A percentile compares a stretch with the other conserved stretches of the same genome.
Evolutionary conservation across 2,797 vertebrate genomes (phyloP).

Genomic region (Pogoniulus pusillus): DNA sequence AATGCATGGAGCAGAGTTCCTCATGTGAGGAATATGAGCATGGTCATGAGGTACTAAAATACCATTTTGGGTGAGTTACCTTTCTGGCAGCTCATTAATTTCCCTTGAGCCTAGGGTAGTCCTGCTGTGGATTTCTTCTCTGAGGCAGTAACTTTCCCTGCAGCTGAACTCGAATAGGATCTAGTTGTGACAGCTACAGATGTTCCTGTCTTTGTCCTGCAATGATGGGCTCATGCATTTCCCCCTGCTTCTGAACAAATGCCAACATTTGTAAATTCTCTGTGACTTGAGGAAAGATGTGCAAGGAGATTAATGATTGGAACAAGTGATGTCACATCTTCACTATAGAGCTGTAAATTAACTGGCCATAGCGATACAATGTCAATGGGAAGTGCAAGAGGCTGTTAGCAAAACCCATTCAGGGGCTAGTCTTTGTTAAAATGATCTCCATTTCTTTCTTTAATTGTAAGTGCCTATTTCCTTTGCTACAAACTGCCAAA

Average conservation of each 20-base stretch:
- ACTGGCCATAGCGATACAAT: not conserved
- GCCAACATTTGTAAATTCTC: constrained; percentile 13
- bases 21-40: not conserved
- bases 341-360: not conserved
- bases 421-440: not conserved
- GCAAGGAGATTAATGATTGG: not conserved
- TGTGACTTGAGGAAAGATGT: constrained; percentile 1
- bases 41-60: not conserved
- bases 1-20: not conserved
- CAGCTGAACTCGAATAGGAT: not conserved
- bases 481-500: not conserved
- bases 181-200: not conserved
- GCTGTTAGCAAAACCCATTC: not conserved
- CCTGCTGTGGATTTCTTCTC: not conserved
- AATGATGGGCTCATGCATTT: not conserved
- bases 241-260: constrained; percentile 19
- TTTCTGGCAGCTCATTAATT: not conserved
- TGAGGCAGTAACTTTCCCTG: not conserved
- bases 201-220: constrained; percentile 14
- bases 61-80: not conserved
- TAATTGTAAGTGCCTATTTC: not conserved
- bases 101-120: not conserved
- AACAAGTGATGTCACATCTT: not conserved
- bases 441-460: constrained; percentile 9
- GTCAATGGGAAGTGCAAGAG: constrained; percentile 2